phyloP scores from a whole-genome alignment of 2,888 invertebrate genomes.

The Ochropleura leucogaster region DNA sequence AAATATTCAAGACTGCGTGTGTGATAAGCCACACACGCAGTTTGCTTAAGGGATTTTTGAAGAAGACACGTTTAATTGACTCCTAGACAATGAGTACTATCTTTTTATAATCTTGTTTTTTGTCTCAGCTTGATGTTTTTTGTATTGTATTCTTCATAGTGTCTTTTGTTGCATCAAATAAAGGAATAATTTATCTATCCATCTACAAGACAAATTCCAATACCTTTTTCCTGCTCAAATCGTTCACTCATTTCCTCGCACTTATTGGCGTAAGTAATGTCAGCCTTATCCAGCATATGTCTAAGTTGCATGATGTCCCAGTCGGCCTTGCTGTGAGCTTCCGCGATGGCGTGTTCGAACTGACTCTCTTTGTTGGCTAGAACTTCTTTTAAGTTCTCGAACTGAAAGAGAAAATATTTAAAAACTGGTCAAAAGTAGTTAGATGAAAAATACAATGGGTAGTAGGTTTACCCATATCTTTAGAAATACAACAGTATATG shows the following conservation, averaged over 20 bases:
- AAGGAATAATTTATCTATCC: no score
- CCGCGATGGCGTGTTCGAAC: constrained; percentile 89
- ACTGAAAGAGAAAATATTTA: constrained; percentile 86
- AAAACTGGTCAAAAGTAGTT: no score
- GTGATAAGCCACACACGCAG: neutral
- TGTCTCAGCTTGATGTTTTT: no score
- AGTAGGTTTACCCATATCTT: no score
- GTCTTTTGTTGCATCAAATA: no score
- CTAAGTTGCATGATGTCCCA: constrained; percentile 93
- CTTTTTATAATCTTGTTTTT: no score
- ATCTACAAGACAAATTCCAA: neutral
- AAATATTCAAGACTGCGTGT: neutral
- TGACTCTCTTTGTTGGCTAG: constrained; percentile 92
- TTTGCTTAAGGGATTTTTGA: neutral
- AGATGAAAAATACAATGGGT: no score
- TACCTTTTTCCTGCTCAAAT: constrained; percentile 92
- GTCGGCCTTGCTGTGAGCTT: constrained; percentile 92
- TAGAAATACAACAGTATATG: no score
- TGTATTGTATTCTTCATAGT: no score
- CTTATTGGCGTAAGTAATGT: constrained; percentile 93
- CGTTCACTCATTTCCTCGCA: constrained; percentile 92
- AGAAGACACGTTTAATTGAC: no score
- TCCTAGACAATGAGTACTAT: no score
- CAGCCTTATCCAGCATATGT: constrained; percentile 93
- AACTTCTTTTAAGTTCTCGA: constrained; percentile 92